Evolutionary conservation across 2,888 invertebrate genomes (phyloP).

Genomic region (Mythimna ferrago): DNA sequence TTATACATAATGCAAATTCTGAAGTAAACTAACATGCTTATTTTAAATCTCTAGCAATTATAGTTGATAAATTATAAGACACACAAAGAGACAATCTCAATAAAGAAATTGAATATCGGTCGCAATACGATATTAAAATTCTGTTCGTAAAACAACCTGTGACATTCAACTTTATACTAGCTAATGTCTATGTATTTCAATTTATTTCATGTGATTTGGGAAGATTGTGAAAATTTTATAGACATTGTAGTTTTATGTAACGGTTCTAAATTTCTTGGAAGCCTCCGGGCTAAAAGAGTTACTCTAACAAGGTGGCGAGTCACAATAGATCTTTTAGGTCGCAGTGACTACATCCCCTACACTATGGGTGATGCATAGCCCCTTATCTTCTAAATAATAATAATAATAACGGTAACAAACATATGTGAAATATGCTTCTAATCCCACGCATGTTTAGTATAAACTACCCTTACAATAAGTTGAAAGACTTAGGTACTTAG

Average conservation of each 20-base stretch:
- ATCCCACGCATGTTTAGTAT: background rate
- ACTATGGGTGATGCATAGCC: too few relatives aligned
- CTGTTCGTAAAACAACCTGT: slow-evolving; percentile 45
- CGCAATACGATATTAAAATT: slow-evolving; percentile 41
- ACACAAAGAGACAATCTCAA: slow-evolving; percentile 27
- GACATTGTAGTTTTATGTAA: slow-evolving; percentile 2
- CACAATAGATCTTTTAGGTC: too few relatives aligned
- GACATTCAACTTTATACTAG: slow-evolving; percentile 44
- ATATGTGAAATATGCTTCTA: slow-evolving; percentile 13
- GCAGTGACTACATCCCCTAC: too few relatives aligned
- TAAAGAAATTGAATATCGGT: slow-evolving; percentile 42
- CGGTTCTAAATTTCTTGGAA: too few relatives aligned
- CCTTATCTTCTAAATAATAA: too few relatives aligned
- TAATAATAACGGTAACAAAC: slow-evolving; percentile 1
- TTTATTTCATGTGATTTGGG: slow-evolving; percentile 38
- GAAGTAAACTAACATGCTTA: background rate
- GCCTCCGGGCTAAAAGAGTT: too few relatives aligned
- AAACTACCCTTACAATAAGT: background rate
- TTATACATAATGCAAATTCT: background rate
- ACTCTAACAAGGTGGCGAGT: too few relatives aligned
- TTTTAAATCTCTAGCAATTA: background rate
- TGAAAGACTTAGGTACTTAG: background rate
- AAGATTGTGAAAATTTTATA: slow-evolving; percentile 33
- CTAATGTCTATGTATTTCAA: slow-evolving; percentile 35
- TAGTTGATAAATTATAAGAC: slow-evolving; percentile 14